Evolutionary conservation across 2,888 invertebrate genomes (phyloP), one percentile per base, ranked within the genome.

Genomic region (Tetragonula carbonaria): DNA sequence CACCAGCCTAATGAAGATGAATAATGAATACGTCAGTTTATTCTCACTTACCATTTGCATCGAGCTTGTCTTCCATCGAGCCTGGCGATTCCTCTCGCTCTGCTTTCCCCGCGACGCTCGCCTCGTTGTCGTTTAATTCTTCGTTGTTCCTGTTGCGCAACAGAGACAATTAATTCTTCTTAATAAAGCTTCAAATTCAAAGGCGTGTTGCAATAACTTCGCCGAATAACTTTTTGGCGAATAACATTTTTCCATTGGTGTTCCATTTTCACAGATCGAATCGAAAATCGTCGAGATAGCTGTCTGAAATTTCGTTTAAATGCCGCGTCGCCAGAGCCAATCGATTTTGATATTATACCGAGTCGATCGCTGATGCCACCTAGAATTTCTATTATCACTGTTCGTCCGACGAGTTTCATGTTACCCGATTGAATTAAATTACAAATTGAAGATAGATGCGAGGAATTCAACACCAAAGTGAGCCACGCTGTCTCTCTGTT

Each of bases 31-130:
- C 5, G 4, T 57, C 3, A 6, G 23, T 72, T 18, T 50, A 8
- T n/a, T 33, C 4, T 57, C 18, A 90, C 92, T 92, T 74, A 92
- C 92, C 90, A 59, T 84, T 90, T 63, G 74, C 81, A 73, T 62
- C 76, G 85, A 86, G 78, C 38, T 72, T 76, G 66, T 88, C 91
- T 57, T 86, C 91, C 79, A 85, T 86, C 33, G 33, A 33, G 55
- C 71, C 79, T 68, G 87, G 74, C 74, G 86, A 74, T 50, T 86
- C 81, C 76, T 76, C 66, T n/a, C 74, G 38, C 16, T 73, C 71
- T 18, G 57, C 14, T n/a, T 78, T 73, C 18, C 76, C 71, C 53
- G 65, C 51, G 38, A 21, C 38, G 67, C 53, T 74, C 66, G 77
- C 33, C 21, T 85, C 87, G 77, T 68, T 82, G 59, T 89, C 87